Base-by-base conservation (phyloP, 2,113 vertebrate genomes). In the Plecotus auritus region DNA sequence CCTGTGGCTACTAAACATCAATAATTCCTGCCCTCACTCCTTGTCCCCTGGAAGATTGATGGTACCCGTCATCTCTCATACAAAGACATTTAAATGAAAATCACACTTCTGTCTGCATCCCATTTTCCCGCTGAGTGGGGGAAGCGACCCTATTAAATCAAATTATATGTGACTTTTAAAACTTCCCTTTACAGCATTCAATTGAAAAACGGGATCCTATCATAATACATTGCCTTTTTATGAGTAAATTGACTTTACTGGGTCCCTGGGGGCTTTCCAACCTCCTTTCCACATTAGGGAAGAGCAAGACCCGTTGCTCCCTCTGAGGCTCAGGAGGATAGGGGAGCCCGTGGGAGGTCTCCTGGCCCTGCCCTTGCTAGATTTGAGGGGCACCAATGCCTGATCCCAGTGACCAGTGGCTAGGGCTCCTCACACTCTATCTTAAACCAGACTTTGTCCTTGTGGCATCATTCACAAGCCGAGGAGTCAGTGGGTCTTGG, bases 1-100 rank as follows among this genome's bases (percentile, higher is more conserved):
- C 98, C 98, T 98, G 97, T 97, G 98, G 98, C 98, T 98, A 99
- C 98, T 98, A 98, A 99, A 97, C 98, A 98, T 98, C 99, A 99
- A 98, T 99, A 99, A 99, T 99, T 98, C 98, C 98, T 97, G 98
- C 97, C 98, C 98, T 99, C 98, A 98, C 98, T 98, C 98, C 98
- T 97, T 98, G 99, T 99, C 99, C 98, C 98, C 87, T 96, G 93
- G 98, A 99, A 99, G 99, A 99, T 98, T 98, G 99, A 99, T 99
- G 99, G 98, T 97, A 96, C 97, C 93, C 98, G 98, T 99, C 99
- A 98, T 96, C 98, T 97, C 98, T 93, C 81, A 98, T 98, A 99
- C 98, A 98, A 98, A 98, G 98, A 99, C 98, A 98, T 98, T 99
- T 99, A 98, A 99, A 98, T 99, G 98, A 98, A 99, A 99, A 98